These are phyloP conservation scores for Gnathochromis pfefferi DNA, from an alignment of 2,113 vertebrate species.

Conservation along the genomic window DNA sequence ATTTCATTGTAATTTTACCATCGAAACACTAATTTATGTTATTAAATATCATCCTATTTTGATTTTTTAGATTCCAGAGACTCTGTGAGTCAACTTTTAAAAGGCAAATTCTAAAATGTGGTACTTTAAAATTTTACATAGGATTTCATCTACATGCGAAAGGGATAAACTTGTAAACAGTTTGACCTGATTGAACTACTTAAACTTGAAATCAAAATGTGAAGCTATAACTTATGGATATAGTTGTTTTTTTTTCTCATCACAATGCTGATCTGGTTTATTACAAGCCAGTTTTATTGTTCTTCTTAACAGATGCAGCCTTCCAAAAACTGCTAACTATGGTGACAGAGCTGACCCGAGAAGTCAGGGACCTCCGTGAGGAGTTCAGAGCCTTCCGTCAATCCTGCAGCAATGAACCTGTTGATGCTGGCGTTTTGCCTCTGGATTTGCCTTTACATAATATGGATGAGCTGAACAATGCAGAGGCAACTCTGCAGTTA, in stretches of 20 bases:
- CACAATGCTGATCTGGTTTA: neutral
- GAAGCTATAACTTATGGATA: neutral
- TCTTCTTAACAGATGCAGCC: neutral
- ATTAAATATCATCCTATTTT: neutral
- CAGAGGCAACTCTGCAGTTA: neutral
- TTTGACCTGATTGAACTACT: neutral
- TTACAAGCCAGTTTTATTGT: neutral
- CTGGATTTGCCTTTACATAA: neutral
- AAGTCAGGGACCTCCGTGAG: neutral
- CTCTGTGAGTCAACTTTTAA: neutral
- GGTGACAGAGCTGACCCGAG: neutral
- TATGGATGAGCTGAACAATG: neutral
- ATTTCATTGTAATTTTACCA: neutral
- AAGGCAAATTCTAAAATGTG: neutral
- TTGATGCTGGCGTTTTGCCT: neutral
- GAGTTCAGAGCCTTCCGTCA: neutral
- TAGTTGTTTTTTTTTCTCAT: neutral
- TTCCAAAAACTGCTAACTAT: neutral
- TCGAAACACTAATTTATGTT: rapidly evolving
- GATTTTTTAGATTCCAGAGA: neutral
- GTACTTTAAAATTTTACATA: neutral
- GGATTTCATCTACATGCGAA: neutral
- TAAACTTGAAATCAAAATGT: neutral
- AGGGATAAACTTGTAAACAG: neutral
- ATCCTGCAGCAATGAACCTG: neutral